These are phyloP conservation scores for Sarotherodon lohbergeri DNA, from an alignment of 2,113 vertebrate species.

Conservation along the genomic window DNA sequence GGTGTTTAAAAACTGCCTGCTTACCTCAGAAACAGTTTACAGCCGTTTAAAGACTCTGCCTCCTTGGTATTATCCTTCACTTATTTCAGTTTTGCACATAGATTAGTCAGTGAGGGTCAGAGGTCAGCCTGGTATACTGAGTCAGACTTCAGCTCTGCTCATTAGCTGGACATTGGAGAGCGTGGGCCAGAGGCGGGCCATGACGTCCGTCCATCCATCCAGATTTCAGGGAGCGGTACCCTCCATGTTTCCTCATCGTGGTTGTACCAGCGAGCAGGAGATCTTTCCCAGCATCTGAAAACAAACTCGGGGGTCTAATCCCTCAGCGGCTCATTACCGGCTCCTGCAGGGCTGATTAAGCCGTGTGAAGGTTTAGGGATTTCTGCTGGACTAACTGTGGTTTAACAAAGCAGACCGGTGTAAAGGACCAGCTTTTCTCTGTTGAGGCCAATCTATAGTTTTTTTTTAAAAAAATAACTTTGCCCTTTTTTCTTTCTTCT, in stretches of 20 bases:
- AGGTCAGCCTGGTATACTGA: not conserved
- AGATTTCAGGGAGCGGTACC: not conserved
- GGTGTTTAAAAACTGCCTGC: not conserved
- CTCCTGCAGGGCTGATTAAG: slow-evolving; percentile 51
- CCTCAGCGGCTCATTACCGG: slow-evolving; percentile 69
- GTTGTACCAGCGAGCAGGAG: not conserved
- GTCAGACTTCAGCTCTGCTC: not conserved
- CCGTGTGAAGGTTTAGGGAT: slow-evolving; percentile 54
- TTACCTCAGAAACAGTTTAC: not conserved
- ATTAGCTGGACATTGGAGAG: slow-evolving; percentile 27
- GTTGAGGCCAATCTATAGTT: not conserved
- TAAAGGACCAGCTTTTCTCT: not conserved
- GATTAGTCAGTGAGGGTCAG: not conserved
- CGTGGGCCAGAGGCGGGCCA: not conserved
- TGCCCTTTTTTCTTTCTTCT: not conserved
- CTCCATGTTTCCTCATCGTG: not conserved
- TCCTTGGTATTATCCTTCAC: not conserved
- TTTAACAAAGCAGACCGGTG: not conserved
- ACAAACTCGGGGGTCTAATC: slow-evolving; percentile 62
- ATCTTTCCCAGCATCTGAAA: slow-evolving; percentile 45
- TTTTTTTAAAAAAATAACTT: slow-evolving; percentile 4
- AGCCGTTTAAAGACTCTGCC: not conserved
- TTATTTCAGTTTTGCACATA: not conserved
- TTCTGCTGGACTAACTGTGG: slow-evolving; percentile 25
- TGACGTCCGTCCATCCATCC: not conserved